Percentiles rank a stretch among this genome's conserved stretches.
Evolutionary conservation across 35 echinoderm and acorn worm species (phyloP).

Genomic region (Lytechinus pictus): DNA sequence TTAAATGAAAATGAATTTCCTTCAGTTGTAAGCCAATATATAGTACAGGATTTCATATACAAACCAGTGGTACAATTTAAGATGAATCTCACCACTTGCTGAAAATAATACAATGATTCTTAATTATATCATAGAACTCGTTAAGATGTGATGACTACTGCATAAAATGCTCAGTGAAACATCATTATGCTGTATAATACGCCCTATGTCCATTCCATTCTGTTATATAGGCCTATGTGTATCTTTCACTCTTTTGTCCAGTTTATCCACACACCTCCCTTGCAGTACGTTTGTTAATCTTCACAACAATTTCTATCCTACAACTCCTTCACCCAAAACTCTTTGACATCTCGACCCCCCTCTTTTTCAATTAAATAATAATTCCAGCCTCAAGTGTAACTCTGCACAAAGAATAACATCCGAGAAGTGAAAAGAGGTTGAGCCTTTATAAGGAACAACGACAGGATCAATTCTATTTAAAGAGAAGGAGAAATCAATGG

Average conservation of each 20-base stretch:
- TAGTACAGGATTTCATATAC: background rate
- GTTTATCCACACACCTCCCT: background rate
- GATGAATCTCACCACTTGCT: background rate
- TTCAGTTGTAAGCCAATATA: background rate
- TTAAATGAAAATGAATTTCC: background rate
- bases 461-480: background rate
- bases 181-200: too few relatives aligned
- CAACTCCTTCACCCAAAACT: background rate
- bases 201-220: too few relatives aligned
- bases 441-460: background rate
- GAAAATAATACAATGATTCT: too few relatives aligned
- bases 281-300: background rate
- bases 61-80: background rate
- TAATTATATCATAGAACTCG: too few relatives aligned
- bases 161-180: too few relatives aligned
- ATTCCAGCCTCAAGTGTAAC: background rate
- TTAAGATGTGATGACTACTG: too few relatives aligned
- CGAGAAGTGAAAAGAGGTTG: background rate
- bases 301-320: background rate
- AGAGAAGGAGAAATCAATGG: background rate
- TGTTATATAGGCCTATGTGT: background rate
- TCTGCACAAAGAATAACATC: background rate
- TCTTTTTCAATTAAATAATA: background rate
- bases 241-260: background rate
- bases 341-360: background rate